Evolutionary conservation across 2,797 vertebrate genomes (phyloP).

Genomic region (Geotrypetes seraphini): DNA sequence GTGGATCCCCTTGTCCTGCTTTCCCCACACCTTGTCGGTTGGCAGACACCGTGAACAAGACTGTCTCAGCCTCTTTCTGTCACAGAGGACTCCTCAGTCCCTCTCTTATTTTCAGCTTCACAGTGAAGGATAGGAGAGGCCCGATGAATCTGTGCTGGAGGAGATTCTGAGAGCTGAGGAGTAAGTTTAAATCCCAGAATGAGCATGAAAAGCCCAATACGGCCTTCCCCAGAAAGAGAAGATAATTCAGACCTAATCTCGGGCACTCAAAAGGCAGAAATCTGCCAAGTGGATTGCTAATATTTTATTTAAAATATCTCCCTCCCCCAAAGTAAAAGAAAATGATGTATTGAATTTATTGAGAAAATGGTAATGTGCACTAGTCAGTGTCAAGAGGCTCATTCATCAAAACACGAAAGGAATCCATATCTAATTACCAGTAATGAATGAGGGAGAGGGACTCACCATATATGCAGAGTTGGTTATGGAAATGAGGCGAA

Average conservation of each 20-base stretch:
- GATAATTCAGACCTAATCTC: slow-evolving; percentile 1
- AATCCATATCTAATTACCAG: slow-evolving; percentile 69
- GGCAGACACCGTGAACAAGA: too few relatives aligned
- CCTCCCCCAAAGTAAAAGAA: slow-evolving; percentile 21
- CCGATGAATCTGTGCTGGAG: too few relatives aligned
- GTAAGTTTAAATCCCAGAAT: too few relatives aligned
- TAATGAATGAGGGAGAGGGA: slow-evolving; percentile 53
- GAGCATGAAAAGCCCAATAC: neutral
- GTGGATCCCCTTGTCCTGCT: too few relatives aligned
- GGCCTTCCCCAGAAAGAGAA: neutral
- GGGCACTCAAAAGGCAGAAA: neutral
- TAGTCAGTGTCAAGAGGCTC: slow-evolving; percentile 51
- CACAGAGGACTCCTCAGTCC: too few relatives aligned
- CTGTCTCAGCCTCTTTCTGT: too few relatives aligned
- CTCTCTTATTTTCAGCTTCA: too few relatives aligned
- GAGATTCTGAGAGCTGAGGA: too few relatives aligned
- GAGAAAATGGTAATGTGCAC: slow-evolving; percentile 61
- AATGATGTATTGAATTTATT: slow-evolving; percentile 52
- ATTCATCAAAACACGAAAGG: slow-evolving; percentile 52
- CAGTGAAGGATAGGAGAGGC: too few relatives aligned
- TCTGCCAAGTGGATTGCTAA: slow-evolving; percentile 25
- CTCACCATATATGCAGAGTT: slow-evolving; percentile 49
- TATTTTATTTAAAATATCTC: slow-evolving; percentile 52
- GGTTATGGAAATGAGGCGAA: slow-evolving; percentile 57
- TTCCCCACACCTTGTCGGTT: too few relatives aligned